A percentile compares a stretch with the other conserved stretches of the same genome.
Conservation (phyloP, 2,113 vertebrate species). For the Tympanuchus pallidicinctus region DNA sequence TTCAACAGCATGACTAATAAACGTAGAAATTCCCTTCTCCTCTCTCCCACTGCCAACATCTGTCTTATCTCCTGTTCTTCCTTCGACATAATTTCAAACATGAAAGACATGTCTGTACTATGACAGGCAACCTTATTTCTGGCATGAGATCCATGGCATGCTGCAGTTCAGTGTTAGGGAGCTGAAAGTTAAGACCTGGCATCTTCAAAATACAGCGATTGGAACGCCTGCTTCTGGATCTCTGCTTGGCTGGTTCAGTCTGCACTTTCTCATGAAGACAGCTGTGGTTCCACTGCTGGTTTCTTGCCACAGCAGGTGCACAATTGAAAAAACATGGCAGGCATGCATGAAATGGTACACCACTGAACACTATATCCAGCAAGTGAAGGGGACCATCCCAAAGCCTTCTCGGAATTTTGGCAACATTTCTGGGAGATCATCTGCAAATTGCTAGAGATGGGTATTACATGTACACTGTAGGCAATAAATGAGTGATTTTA, state of each 20-base stretch:
- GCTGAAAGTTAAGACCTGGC: slow-evolving; percentile 3
- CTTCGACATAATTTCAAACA: slow-evolving; percentile 53
- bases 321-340: slow-evolving; percentile 61
- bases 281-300: slow-evolving; percentile 33
- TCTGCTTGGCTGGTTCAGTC: background rate
- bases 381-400: background rate
- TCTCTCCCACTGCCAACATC: slow-evolving; percentile 36
- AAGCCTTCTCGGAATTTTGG: slow-evolving; percentile 68
- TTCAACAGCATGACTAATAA: slow-evolving; percentile 65
- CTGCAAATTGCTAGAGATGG: background rate
- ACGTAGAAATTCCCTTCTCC: slow-evolving; percentile 56
- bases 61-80: slow-evolving; percentile 29
- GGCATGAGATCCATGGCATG: slow-evolving; percentile 12
- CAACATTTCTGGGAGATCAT: background rate
- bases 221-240: slow-evolving; percentile 64
- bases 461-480: background rate
- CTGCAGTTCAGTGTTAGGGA: background rate
- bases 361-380: slow-evolving; percentile 17
- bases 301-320: slow-evolving; percentile 67
- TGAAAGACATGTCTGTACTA: slow-evolving; percentile 47
- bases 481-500: slow-evolving; percentile 46
- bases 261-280: slow-evolving; percentile 40
- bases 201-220: slow-evolving; percentile 27
- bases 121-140: slow-evolving; percentile 38
- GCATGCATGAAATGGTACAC: slow-evolving; percentile 10